phyloP scores from a whole-genome alignment of 2,888 invertebrate genomes.

The Vesta saturnalis region DNA sequence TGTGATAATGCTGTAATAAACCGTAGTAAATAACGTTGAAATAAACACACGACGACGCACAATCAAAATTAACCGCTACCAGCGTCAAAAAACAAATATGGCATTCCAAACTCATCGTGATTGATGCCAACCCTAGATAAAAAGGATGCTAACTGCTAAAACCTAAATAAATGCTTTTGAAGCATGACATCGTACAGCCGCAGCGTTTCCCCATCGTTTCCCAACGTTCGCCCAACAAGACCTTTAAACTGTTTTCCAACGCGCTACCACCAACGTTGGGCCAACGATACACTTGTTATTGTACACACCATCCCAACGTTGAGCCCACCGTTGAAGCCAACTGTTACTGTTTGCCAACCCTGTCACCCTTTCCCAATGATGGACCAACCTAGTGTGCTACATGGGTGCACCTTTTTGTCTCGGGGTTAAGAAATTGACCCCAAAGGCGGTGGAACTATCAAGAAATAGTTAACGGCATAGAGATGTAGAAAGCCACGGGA shows the following conservation, averaged over 20 bases:
- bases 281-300: conserved; percentile 1
- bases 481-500: too few species aligned
- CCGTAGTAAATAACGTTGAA: too few species aligned
- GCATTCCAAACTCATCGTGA: too few species aligned
- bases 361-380: conserved; percentile 2
- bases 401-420: too few species aligned
- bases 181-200: conserved; percentile 3
- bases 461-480: too few species aligned
- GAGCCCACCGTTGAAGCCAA: background rate
- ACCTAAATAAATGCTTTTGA: background rate
- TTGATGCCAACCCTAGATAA: too few species aligned
- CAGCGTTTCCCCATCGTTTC: background rate
- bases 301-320: background rate
- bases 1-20: too few species aligned
- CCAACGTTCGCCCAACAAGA: background rate
- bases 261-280: background rate
- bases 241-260: conserved; percentile 2
- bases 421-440: too few species aligned
- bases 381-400: background rate
- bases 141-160: background rate
- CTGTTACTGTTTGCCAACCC: background rate
- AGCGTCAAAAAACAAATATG: too few species aligned
- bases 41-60: too few species aligned
- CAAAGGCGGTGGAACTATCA: too few species aligned
- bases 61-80: too few species aligned